phyloP scores from a whole-genome alignment of 2,888 invertebrate species.

The Hirtodrosophila alboralis region DNA sequence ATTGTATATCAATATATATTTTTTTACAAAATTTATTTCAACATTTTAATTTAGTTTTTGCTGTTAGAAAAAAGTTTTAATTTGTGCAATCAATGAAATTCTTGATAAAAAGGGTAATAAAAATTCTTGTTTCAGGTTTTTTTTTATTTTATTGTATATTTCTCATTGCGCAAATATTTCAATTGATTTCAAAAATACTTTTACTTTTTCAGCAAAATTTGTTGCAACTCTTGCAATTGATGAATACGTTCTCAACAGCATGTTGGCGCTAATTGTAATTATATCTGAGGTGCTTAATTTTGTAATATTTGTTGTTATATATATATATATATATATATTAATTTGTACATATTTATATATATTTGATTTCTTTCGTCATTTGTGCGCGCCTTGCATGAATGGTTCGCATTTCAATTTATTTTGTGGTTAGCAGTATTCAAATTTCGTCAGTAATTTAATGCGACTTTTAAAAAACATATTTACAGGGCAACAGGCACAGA shows the following conservation, averaged over 20 bases:
- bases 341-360: not conserved
- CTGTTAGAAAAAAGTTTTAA: too few species aligned
- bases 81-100: too few species aligned
- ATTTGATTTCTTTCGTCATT: conserved; percentile 29
- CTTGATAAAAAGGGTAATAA: too few species aligned
- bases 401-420: conserved; percentile 61
- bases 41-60: too few species aligned
- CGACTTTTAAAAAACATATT: conserved; percentile 11
- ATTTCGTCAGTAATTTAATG: conserved; percentile 59
- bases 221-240: conserved; percentile 41
- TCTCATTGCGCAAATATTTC: conserved; percentile 30
- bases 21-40: too few species aligned
- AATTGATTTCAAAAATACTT: conserved; percentile 42
- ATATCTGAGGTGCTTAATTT: conserved; percentile 35
- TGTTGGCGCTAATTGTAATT: conserved; percentile 50
- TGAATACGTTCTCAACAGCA: conserved; percentile 12
- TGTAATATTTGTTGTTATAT: conserved; percentile 1
- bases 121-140: not conserved
- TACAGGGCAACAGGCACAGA: conserved; percentile 1
- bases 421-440: conserved; percentile 64
- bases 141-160: not conserved
- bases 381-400: conserved; percentile 61
- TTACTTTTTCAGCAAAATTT: conserved; percentile 50
- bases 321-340: too few species aligned
- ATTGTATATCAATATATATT: too few species aligned